These are phyloP conservation scores for Toxotes jaculatrix DNA, from an alignment of 2,113 vertebrate species.

Conservation along the genomic window DNA sequence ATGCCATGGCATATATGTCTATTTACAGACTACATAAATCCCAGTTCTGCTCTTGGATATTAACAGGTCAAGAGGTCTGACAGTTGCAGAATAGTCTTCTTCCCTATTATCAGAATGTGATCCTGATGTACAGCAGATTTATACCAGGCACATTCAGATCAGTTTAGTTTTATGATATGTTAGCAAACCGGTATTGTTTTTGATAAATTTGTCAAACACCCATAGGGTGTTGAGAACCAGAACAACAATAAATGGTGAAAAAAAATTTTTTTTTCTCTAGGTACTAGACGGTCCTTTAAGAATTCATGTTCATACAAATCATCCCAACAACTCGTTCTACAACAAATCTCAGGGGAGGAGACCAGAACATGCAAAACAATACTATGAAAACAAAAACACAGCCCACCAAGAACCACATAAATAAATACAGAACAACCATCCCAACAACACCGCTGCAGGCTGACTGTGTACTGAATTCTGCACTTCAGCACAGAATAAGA, in stretches of 20 bases:
- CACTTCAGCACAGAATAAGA: not conserved
- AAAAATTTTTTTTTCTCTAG: no score
- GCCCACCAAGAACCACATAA: constrained; percentile 26
- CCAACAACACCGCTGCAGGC: constrained; percentile 15
- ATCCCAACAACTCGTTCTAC: not conserved
- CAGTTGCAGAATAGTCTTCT: not conserved
- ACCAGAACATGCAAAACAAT: constrained; percentile 16
- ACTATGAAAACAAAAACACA: constrained; percentile 41
- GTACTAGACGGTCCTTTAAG: not conserved
- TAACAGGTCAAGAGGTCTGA: not conserved
- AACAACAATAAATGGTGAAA: not conserved
- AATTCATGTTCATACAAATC: constrained; percentile 1
- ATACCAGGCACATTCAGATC: not conserved
- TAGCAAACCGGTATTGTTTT: not conserved
- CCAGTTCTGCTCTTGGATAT: not conserved
- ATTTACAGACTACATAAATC: not conserved
- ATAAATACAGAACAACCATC: constrained; percentile 27
- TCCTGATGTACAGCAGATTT: not conserved
- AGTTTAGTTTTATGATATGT: not conserved
- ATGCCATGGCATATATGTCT: not conserved
- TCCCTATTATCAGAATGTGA: not conserved
- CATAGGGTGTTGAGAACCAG: no score
- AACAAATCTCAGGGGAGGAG: not conserved
- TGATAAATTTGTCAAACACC: not conserved
- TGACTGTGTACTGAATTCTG: not conserved